phyloP scores from a whole-genome alignment of 1,140 invertebrate genomes.

The Cyphomyrmex costatus region DNA sequence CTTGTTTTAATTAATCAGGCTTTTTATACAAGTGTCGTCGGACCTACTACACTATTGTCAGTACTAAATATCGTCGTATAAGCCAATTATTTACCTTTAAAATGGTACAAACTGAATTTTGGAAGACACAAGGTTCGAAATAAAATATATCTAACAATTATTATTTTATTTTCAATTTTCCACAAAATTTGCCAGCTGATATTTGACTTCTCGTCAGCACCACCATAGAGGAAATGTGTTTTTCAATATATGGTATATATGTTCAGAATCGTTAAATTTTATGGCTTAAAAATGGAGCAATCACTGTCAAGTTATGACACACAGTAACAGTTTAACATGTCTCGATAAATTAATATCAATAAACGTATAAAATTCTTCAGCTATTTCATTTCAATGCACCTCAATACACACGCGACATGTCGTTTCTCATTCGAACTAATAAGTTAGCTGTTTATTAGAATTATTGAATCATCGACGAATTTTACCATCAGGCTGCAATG shows the following conservation, averaged over 20 bases:
- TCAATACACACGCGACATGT: neutral
- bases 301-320: neutral
- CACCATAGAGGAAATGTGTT: neutral
- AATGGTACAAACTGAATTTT: neutral
- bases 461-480: constrained; percentile 59
- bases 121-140: neutral
- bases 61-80: neutral
- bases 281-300: constrained; percentile 1
- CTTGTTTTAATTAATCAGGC: constrained; percentile 50
- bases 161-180: neutral
- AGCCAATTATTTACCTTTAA: neutral
- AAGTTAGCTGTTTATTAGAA: constrained; percentile 25
- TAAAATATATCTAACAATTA: neutral
- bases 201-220: neutral
- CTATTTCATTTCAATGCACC: neutral
- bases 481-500: constrained; percentile 14
- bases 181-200: neutral
- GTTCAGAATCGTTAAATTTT: neutral
- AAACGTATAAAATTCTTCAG: neutral
- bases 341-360: too few relatives aligned
- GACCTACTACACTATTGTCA: too few relatives aligned
- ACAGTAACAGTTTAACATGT: neutral
- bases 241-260: neutral
- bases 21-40: constrained; percentile 5
- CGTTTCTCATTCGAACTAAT: neutral